Evolutionary conservation across 1,140 invertebrate genomes (phyloP).

Genomic region (Subanguina moxae): DNA sequence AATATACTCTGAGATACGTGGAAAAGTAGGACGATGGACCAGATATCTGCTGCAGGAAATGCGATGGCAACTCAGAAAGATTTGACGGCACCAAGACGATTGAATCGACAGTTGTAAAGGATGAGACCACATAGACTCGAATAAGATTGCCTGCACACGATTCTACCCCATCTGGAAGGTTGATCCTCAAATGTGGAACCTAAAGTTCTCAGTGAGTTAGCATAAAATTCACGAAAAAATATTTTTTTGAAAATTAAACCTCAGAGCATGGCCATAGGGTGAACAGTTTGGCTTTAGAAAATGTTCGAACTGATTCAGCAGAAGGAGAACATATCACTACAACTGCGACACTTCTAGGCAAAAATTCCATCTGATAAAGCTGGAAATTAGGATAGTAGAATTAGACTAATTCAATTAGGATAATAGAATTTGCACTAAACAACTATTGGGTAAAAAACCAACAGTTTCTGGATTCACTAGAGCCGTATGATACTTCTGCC

Average conservation of each 20-base stretch:
- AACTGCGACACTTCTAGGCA: slow-evolving; percentile 12
- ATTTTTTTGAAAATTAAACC: background rate
- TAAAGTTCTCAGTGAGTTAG: background rate
- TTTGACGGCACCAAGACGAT: background rate
- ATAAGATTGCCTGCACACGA: background rate
- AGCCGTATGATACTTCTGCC: slow-evolving; percentile 7
- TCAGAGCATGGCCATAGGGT: slow-evolving; percentile 18
- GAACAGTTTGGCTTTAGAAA: background rate
- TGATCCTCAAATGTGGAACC: background rate
- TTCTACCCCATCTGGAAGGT: background rate
- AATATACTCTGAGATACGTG: slow-evolving; percentile 12
- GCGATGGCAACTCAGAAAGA: background rate
- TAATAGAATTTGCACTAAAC: too few relatives aligned
- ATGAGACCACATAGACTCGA: background rate
- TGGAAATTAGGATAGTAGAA: too few relatives aligned
- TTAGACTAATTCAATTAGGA: too few relatives aligned
- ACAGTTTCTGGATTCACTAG: slow-evolving; percentile 16
- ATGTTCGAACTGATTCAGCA: too few relatives aligned
- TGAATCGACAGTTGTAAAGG: background rate
- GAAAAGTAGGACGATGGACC: background rate
- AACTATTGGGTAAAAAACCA: too few relatives aligned
- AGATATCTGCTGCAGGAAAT: background rate
- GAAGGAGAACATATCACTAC: background rate
- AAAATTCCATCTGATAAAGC: background rate
- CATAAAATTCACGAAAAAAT: background rate